Base-by-base conservation (phyloP, 2,797 vertebrate genomes). In the Tauraco hartlaubi region DNA sequence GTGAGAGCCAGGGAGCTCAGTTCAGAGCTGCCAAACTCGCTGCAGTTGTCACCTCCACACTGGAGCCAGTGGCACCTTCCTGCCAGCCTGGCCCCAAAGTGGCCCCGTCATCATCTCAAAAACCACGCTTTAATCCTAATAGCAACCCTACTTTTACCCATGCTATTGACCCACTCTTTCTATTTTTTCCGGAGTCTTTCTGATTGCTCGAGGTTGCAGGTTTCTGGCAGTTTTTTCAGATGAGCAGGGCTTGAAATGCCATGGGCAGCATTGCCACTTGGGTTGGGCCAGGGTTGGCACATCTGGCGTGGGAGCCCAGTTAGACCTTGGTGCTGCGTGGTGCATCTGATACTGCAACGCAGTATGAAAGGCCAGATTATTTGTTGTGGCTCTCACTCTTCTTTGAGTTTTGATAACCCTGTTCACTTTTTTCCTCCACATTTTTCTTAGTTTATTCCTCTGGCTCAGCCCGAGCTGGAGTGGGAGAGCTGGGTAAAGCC, bases 231-330 rank as follows among this genome's bases (percentile, higher is more conserved):
- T 5, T 26, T n/a, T 73, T 84, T 64, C 1, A 1, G 41, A n/a
- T 0, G 9, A 79, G 46, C 25, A 55, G 16, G 17, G 19, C 17
- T 52, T 46, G 63, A 61, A 71, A 35, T 67, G 29, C 62, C 5
- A 1, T 3, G 1, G 37, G 23, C 71, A 56, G 33, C 43, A 6
- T 1, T 4, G 26, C 25, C 1, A 1, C 29, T 37, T 52, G 61
- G n/a, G 41, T 39, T 64, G 39, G 35, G 51, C 9, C 29, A 41
- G 15, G 31, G 17, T 44, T 26, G 44, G 41, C 14, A 1, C 52
- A 17, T 17, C 79, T 21, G 7, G 0, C 0, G 0, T 12, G 41
- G 55, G n/a, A 61, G 41, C 29, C 63, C 12, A 1, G 10, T 28
- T 18, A 66, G 46, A 80, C 16, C 11, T 18, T 11, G 19, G n/a